Conservation (phyloP, 2,888 invertebrate genomes). For the Philereme transversata region DNA sequence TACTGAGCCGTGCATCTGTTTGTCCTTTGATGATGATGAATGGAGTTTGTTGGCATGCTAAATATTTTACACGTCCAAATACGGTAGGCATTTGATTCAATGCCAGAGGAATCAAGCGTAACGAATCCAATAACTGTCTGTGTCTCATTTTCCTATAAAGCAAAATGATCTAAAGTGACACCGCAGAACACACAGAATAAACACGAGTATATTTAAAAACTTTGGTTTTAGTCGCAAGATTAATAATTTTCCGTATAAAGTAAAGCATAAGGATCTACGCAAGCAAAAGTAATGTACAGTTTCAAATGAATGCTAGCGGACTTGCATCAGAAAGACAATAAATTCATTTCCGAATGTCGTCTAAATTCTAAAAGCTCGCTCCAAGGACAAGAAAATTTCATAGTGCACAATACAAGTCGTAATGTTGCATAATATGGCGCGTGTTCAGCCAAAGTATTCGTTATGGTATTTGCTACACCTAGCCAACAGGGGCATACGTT, state of each 20-base stretch:
- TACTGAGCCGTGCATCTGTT: too few relatives aligned
- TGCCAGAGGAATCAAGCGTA: background rate
- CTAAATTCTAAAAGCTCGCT: slow-evolving; percentile 59
- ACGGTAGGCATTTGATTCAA: slow-evolving; percentile 14
- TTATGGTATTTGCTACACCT: slow-evolving; percentile 83
- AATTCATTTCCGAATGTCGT: slow-evolving; percentile 17
- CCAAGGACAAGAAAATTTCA: slow-evolving; percentile 69
- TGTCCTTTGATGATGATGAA: too few relatives aligned
- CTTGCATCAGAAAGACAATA: slow-evolving; percentile 3
- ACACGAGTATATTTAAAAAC: too few relatives aligned
- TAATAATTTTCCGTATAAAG: too few relatives aligned
- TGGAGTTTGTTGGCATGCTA: background rate
- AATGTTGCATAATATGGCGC: slow-evolving; percentile 81
- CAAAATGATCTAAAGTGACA: too few relatives aligned
- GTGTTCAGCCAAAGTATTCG: slow-evolving; percentile 82
- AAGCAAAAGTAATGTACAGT: background rate
- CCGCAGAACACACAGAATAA: too few relatives aligned
- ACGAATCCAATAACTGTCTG: background rate
- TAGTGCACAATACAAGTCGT: slow-evolving; percentile 73
- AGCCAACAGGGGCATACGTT: slow-evolving; percentile 82
- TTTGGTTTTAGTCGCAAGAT: too few relatives aligned
- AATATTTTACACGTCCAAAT: slow-evolving; percentile 13
- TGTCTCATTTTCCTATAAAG: too few relatives aligned
- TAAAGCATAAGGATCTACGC: background rate
- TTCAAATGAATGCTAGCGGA: background rate